Conservation (phyloP, 2,797 vertebrate genomes). For the Sebastes diaconus region DNA sequence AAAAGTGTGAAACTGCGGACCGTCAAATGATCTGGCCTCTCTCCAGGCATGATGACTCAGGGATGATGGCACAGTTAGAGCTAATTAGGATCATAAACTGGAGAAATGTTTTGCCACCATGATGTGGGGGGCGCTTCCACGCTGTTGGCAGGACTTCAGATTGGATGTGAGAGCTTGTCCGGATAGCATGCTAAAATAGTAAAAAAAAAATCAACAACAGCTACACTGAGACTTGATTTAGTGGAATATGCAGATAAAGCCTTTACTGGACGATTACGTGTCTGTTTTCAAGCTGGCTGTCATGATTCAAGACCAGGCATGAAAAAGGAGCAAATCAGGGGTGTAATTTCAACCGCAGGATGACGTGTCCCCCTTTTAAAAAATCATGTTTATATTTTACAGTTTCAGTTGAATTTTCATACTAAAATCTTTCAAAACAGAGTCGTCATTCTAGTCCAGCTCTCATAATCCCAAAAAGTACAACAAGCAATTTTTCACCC, state of each 20-base stretch:
- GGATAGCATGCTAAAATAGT: slow-evolving; percentile 4
- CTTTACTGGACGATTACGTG: background rate
- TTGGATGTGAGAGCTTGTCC: slow-evolving; percentile 25
- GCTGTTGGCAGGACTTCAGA: slow-evolving; percentile 60
- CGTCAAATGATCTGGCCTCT: slow-evolving; percentile 75
- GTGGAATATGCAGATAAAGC: background rate
- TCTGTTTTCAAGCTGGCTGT: background rate
- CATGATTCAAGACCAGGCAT: background rate
- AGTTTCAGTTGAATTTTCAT: background rate
- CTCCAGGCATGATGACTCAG: slow-evolving; percentile 77
- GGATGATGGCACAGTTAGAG: slow-evolving; percentile 77
- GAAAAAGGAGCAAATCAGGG: background rate
- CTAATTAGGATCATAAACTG: slow-evolving; percentile 82
- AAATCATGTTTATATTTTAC: background rate
- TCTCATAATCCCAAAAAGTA: background rate
- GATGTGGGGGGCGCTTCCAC: slow-evolving; percentile 42
- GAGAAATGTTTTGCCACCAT: slow-evolving; percentile 73
- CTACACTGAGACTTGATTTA: background rate
- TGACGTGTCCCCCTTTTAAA: background rate
- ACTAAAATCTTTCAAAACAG: background rate
- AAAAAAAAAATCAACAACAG: background rate
- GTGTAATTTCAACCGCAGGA: background rate
- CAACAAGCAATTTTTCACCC: too few relatives aligned
- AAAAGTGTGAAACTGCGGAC: slow-evolving; percentile 50
- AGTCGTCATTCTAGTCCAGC: background rate